These are phyloP conservation scores for Nemopilema nomurai DNA, from an alignment of 30 jellyfish, hydroid and myxozoan species.

Conservation along the genomic window DNA sequence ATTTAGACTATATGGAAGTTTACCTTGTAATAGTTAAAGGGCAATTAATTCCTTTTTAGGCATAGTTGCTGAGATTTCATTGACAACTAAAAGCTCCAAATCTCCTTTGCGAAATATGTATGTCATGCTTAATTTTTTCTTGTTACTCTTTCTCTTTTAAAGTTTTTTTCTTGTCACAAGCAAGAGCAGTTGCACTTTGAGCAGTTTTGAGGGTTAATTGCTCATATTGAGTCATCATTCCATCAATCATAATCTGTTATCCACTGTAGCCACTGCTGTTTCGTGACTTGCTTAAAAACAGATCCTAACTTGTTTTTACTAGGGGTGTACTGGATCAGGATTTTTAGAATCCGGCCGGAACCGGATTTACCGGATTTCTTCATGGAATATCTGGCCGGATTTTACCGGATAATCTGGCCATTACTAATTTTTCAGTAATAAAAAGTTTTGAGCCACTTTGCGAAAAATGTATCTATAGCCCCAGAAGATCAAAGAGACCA, in stretches of 20 bases:
- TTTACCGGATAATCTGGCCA: constrained; percentile 14
- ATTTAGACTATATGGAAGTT: not conserved
- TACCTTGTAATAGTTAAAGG: too few species aligned
- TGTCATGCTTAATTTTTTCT: not conserved
- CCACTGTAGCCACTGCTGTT: too few species aligned
- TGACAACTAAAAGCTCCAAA: constrained; percentile 3
- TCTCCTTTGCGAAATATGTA: constrained; percentile 48
- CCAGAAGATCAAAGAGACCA: constrained; percentile 4
- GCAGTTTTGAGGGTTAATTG: too few species aligned
- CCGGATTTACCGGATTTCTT: constrained; percentile 1
- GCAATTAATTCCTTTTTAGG: too few species aligned
- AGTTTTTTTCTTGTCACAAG: too few species aligned
- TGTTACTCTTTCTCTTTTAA: not conserved
- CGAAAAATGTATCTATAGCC: not conserved
- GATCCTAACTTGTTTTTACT: too few species aligned
- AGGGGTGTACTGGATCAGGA: not conserved
- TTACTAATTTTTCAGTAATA: not conserved
- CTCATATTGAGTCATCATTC: too few species aligned
- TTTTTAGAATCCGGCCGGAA: constrained; percentile 18
- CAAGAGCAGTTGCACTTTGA: too few species aligned
- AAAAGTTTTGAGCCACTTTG: not conserved
- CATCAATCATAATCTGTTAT: too few species aligned
- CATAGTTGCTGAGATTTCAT: constrained; percentile 12
- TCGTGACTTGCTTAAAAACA: too few species aligned
- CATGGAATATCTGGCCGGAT: constrained; percentile 14